These are phyloP conservation scores for Venustaconcha ellipsiformis DNA, from an alignment of 1,140 invertebrate species.

Conservation along the genomic window DNA sequence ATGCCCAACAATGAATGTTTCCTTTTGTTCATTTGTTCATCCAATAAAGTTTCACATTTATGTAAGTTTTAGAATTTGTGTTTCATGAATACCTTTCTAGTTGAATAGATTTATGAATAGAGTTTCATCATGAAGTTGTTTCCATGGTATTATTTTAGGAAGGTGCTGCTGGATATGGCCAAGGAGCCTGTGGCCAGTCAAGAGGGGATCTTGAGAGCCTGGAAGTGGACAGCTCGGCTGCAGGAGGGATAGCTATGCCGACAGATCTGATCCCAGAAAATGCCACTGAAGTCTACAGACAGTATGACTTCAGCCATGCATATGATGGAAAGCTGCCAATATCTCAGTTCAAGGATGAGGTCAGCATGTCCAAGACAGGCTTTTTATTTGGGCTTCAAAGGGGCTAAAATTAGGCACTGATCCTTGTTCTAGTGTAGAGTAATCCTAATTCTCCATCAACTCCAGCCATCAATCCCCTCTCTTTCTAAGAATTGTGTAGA, in stretches of 20 bases:
- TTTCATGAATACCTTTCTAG: background rate
- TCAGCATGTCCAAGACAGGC: conserved; percentile 6
- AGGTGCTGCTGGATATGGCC: too few relatives aligned
- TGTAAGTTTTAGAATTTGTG: too few relatives aligned
- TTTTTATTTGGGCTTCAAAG: background rate
- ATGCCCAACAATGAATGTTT: too few relatives aligned
- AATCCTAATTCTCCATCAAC: too few relatives aligned
- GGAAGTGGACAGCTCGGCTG: conserved; percentile 52
- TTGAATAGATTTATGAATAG: background rate
- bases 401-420: too few relatives aligned
- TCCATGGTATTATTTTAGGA: too few relatives aligned
- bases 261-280: conserved; percentile 50
- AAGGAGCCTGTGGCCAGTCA: background rate
- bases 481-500: too few relatives aligned
- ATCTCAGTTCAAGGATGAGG: conserved; percentile 53
- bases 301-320: conserved; percentile 56
- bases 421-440: too few relatives aligned
- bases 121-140: background rate
- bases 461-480: too few relatives aligned
- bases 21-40: too few relatives aligned
- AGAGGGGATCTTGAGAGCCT: conserved; percentile 26
- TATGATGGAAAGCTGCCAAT: conserved; percentile 58
- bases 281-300: conserved; percentile 58
- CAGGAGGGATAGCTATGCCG: conserved; percentile 38
- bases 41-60: background rate